Evolutionary conservation across 1,140 invertebrate genomes (phyloP).

Genomic region (Saccostrea echinata): DNA sequence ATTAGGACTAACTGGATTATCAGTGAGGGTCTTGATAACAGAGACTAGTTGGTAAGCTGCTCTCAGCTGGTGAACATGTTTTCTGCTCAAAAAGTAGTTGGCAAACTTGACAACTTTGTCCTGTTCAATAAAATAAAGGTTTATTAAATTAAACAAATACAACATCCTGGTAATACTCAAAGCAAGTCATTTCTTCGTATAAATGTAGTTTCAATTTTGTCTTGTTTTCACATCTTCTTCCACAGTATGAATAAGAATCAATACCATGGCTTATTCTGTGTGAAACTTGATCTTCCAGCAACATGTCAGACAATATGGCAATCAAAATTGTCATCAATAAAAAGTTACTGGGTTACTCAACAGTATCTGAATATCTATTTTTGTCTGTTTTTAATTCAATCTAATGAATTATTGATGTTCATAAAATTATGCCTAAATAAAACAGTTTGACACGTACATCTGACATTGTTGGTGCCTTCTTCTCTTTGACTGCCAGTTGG

Average conservation of each 20-base stretch:
- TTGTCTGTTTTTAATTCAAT: neutral
- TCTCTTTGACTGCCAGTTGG: slow-evolving; percentile 86
- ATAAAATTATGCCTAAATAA: neutral
- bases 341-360: neutral
- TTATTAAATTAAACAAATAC: too few relatives aligned
- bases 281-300: slow-evolving; percentile 21
- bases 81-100: slow-evolving; percentile 94
- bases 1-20: slow-evolving; percentile 76
- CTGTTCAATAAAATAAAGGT: slow-evolving; percentile 66
- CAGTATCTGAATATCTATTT: neutral
- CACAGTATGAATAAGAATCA: neutral
- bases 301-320: neutral
- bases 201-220: neutral
- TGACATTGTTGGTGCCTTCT: slow-evolving; percentile 85
- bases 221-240: slow-evolving; percentile 23
- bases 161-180: too few relatives aligned
- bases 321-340: neutral
- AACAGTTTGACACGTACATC: slow-evolving; percentile 65
- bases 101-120: slow-evolving; percentile 94
- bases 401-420: neutral
- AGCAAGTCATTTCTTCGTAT: neutral
- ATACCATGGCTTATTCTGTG: slow-evolving; percentile 11
- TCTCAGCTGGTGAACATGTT: slow-evolving; percentile 91
- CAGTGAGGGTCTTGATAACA: slow-evolving; percentile 86
- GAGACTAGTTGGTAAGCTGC: slow-evolving; percentile 90